Conservation (phyloP, 1,140 invertebrate species). For the Notospermus geniculatus region DNA sequence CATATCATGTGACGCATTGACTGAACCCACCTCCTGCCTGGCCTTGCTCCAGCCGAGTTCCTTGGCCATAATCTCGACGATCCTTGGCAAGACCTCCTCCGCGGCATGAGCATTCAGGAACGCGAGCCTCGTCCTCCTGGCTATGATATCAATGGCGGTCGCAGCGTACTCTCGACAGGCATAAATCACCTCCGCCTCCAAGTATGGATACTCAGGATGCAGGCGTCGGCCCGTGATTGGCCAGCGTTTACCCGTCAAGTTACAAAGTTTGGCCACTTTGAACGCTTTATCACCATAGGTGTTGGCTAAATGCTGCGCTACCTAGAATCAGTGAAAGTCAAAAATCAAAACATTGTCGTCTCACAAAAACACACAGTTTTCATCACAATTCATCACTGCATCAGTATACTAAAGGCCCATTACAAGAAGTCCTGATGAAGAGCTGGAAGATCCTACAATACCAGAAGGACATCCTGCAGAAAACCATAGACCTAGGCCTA, state of each 20-base stretch:
- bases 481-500: no score
- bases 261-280: constrained; percentile 92
- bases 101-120: constrained; percentile 95
- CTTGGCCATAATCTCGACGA: constrained; percentile 94
- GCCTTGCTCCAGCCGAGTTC: constrained; percentile 88
- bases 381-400: no score
- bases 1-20: background rate
- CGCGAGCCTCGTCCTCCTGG: constrained; percentile 84
- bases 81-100: constrained; percentile 86
- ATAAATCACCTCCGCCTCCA: constrained; percentile 95
- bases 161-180: constrained; percentile 94
- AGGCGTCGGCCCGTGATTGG: constrained; percentile 91
- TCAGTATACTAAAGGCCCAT: no score
- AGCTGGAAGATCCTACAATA: no score
- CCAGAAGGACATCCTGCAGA: no score
- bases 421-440: no score
- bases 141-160: constrained; percentile 95
- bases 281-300: constrained; percentile 98
- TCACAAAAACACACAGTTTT: no score
- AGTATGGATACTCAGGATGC: constrained; percentile 97
- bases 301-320: constrained; percentile 91
- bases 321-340: constrained; percentile 61
- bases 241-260: constrained; percentile 94
- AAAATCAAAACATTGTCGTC: no score
- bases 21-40: constrained; percentile 56